Evolutionary conservation across 2,797 vertebrate species (phyloP), one percentile per base, ranked within the genome.

Genomic region (Brachyalestes nurse): DNA sequence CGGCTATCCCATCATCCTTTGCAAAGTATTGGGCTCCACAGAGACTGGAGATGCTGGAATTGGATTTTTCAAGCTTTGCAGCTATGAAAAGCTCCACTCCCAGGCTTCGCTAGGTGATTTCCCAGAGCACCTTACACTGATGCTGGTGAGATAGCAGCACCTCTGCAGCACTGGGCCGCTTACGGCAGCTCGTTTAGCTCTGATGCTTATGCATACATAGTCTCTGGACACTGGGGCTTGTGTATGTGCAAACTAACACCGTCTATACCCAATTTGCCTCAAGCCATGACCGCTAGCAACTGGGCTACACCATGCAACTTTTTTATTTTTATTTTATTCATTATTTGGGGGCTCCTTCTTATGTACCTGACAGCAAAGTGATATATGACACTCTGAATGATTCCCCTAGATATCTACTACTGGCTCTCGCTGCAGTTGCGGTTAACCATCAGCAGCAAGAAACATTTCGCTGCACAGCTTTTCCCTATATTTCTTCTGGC

Each of bases 81-180:
- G 92, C 93, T 94, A 94, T 95, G 93, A 93, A 94, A 94, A 92
- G 93, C 90, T 92, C 91, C 89, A 92, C 92, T 93, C 91, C 91
- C 92, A 90, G 92, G 92, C 92, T 92, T 91, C 91, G 91, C 89
- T 90, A 90, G 92, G 91, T 94, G 93, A 94, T 94, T 94, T 95
- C 94, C 94, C 94, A 92, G 92, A 93, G 91, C 91, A 90, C 91
- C 89, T 89, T 80, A 69, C 80, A 73, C 60, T 67, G 67, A 80
- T 82, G 57, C 75, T 55, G 6, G 61, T 42, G 47, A 82, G 47
- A 83, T 76, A 69, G 57, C 57, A 75, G 67, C 42, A 62, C 17
- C 79, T 51, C 17, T 83, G 75, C 49, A 21, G 53, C 6, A 25
- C 75, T 42, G 47, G 53, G 28, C 75, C 47, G 34, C 79, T 79